These are phyloP conservation scores for Pipra filicauda DNA, from an alignment of 2,113 vertebrate species.

Conservation along the genomic window DNA sequence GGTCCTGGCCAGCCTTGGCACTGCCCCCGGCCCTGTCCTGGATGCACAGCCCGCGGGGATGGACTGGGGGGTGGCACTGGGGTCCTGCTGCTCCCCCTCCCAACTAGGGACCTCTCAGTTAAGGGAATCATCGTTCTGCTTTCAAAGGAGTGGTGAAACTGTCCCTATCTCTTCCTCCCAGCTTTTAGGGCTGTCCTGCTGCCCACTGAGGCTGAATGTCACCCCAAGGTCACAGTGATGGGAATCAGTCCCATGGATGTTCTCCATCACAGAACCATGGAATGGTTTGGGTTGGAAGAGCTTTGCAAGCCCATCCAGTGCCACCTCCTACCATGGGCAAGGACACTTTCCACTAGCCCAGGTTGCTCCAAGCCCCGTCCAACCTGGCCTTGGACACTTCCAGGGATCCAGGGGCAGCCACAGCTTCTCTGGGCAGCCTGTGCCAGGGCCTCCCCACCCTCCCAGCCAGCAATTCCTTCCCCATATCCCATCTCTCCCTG, in stretches of 20 bases:
- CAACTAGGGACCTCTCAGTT: not conserved
- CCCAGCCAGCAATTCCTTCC: not conserved
- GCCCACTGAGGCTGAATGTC: not conserved
- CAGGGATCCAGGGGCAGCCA: not conserved
- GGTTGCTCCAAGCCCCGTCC: not conserved
- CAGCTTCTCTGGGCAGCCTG: not conserved
- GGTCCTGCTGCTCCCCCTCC: not conserved
- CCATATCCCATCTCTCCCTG: no score
- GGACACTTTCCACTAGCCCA: not conserved
- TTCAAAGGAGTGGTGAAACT: not conserved
- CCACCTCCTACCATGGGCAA: not conserved
- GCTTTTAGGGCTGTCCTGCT: not conserved
- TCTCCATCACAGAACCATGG: not conserved
- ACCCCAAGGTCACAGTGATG: fast-evolving
- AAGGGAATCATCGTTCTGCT: not conserved
- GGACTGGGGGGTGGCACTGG: fast-evolving
- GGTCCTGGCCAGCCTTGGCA: not conserved
- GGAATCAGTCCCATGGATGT: not conserved
- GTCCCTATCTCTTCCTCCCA: fast-evolving
- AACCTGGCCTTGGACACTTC: not conserved
- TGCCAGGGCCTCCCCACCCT: not conserved
- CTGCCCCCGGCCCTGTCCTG: not conserved
- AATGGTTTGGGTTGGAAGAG: not conserved
- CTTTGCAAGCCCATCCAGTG: fast-evolving
- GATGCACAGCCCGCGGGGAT: fast-evolving